phyloP scores from a whole-genome alignment of 2,888 invertebrate genomes.

The Hesperia comma region DNA sequence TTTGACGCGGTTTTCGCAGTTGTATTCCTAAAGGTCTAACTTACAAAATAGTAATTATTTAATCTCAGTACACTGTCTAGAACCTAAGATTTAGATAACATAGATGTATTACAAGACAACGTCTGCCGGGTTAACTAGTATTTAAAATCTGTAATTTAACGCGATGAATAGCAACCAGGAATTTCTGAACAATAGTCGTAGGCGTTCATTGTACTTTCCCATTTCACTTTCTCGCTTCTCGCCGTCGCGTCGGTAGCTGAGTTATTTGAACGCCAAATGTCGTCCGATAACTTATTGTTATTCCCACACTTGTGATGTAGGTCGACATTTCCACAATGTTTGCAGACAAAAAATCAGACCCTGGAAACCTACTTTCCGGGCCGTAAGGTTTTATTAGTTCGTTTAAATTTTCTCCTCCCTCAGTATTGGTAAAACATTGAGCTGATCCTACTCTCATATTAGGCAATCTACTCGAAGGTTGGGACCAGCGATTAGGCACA shows the following conservation, averaged over 20 bases:
- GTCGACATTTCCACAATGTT: constrained; percentile 21
- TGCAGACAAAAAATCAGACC: constrained; percentile 27
- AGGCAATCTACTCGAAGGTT: neutral
- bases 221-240: neutral
- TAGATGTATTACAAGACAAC: too few species aligned
- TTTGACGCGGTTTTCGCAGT: too few species aligned
- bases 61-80: too few species aligned
- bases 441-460: constrained; percentile 13
- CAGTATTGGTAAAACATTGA: constrained; percentile 18
- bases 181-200: too few species aligned
- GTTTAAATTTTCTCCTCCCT: constrained; percentile 18
- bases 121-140: too few species aligned
- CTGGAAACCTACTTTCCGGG: constrained; percentile 16
- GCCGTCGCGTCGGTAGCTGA: neutral
- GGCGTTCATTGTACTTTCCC: too few species aligned
- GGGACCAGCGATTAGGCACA: neutral
- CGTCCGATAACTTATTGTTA: constrained; percentile 27
- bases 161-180: too few species aligned
- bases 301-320: constrained; percentile 21
- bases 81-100: too few species aligned
- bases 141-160: too few species aligned
- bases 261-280: constrained; percentile 14
- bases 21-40: too few species aligned
- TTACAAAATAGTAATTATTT: too few species aligned
- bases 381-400: constrained; percentile 24